A percentile compares a stretch with the other conserved stretches of the same genome.
Conservation (phyloP, 2,888 invertebrate genomes). For the Sphaerophoria taeniata region DNA sequence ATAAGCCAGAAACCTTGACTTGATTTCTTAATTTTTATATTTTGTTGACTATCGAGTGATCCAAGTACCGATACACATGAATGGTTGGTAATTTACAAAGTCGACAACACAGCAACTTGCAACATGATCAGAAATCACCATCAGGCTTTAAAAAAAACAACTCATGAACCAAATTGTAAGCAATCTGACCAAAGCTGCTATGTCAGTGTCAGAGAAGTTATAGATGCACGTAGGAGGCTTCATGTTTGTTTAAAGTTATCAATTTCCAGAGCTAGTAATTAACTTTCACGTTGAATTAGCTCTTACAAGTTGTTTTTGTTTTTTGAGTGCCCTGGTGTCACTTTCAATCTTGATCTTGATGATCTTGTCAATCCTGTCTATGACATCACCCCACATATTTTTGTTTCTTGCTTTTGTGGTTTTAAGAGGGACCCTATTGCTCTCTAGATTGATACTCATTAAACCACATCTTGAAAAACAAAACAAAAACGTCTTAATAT, state of each 20-base stretch:
- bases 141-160: slow-evolving; percentile 9
- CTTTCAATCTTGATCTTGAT: slow-evolving; percentile 21
- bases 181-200: not conserved
- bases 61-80: slow-evolving; percentile 24
- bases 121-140: slow-evolving; percentile 22
- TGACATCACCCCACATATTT: slow-evolving; percentile 12
- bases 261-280: slow-evolving; percentile 4
- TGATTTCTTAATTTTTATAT: slow-evolving; percentile 10
- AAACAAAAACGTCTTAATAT: not conserved
- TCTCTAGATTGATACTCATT: not conserved
- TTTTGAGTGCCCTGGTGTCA: slow-evolving; percentile 8
- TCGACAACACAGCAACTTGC: slow-evolving; percentile 18
- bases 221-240: slow-evolving; percentile 30
- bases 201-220: not conserved
- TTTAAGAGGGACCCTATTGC: too few relatives aligned
- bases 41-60: slow-evolving; percentile 38
- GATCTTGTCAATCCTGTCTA: slow-evolving; percentile 20
- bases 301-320: slow-evolving; percentile 9
- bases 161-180: slow-evolving; percentile 17
- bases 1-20: slow-evolving; percentile 49
- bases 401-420: not conserved
- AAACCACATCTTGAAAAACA: not conserved
- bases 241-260: slow-evolving; percentile 11
- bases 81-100: slow-evolving; percentile 4
- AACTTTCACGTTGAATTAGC: slow-evolving; percentile 35